phyloP scores from a whole-genome alignment of 1,140 invertebrate genomes.

The Trypoxylus dichotomus region DNA sequence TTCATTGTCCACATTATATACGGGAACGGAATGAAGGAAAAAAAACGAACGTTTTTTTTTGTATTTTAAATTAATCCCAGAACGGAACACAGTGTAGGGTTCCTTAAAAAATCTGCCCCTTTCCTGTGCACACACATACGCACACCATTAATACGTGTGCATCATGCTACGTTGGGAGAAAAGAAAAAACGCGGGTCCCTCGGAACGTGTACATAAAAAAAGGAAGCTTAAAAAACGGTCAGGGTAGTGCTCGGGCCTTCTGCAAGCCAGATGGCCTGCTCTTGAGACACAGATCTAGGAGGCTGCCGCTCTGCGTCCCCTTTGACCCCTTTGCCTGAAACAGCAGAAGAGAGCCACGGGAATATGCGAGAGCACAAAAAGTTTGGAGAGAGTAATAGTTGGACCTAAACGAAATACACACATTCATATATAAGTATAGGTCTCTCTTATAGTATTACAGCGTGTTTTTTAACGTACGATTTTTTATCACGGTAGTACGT shows the following conservation, averaged over 20 bases:
- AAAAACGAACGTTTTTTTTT: slow-evolving; percentile 43
- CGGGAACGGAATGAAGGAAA: background rate
- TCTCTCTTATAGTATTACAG: background rate
- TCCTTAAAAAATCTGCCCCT: slow-evolving; percentile 52
- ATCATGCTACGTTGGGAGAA: slow-evolving; percentile 14
- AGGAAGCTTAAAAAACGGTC: slow-evolving; percentile 51
- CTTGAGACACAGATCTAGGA: slow-evolving; percentile 46
- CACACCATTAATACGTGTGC: slow-evolving; percentile 29
- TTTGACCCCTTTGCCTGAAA: slow-evolving; percentile 44
- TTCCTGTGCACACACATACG: slow-evolving; percentile 40
- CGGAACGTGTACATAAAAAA: slow-evolving; percentile 48
- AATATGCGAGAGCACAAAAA: background rate
- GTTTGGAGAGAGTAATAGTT: background rate
- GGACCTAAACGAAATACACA: background rate
- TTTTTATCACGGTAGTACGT: background rate
- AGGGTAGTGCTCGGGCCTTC: slow-evolving; percentile 49
- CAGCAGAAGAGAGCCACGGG: slow-evolving; percentile 33
- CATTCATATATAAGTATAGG: background rate
- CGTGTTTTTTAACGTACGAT: too few species aligned
- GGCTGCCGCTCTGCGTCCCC: slow-evolving; percentile 38
- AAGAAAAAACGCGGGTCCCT: slow-evolving; percentile 44
- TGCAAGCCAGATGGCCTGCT: slow-evolving; percentile 48
- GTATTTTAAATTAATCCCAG: slow-evolving; percentile 49
- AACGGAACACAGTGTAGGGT: slow-evolving; percentile 51
- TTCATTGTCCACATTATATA: slow-evolving; percentile 46